A percentile compares a stretch with the other conserved stretches of the same genome.
phyloP scores from a whole-genome alignment of 1,140 invertebrate genomes.

The Trichomalopsis sarcophagae region DNA sequence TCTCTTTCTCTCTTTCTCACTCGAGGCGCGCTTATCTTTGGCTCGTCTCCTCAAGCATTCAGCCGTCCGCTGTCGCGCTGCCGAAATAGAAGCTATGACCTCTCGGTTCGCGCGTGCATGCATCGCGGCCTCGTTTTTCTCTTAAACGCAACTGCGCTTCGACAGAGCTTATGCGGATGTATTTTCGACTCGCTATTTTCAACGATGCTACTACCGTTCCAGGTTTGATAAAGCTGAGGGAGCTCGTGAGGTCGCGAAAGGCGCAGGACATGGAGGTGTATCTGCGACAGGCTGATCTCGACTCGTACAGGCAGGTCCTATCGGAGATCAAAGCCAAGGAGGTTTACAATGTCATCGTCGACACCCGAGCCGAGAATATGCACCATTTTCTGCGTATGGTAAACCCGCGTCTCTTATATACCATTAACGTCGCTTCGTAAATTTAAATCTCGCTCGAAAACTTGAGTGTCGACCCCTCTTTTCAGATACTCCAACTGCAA shows the following conservation, averaged over 20 bases:
- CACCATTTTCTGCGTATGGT: conserved; percentile 79
- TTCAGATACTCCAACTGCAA: conserved; percentile 79
- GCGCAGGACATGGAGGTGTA: conserved; percentile 76
- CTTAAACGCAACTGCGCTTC: neutral
- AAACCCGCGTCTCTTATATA: conserved; percentile 37
- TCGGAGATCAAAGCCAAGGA: conserved; percentile 78
- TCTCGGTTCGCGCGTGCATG: too few relatives aligned
- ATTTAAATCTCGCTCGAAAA: neutral
- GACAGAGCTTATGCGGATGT: too few relatives aligned
- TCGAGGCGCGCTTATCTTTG: conserved; percentile 23
- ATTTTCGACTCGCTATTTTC: neutral
- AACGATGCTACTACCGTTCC: conserved; percentile 50
- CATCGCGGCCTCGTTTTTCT: neutral
- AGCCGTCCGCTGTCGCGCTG: neutral
- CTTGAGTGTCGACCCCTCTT: conserved; percentile 54
- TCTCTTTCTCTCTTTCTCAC: neutral
- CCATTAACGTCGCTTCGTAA: too few relatives aligned
- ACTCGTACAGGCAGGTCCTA: conserved; percentile 77
- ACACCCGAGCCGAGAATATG: conserved; percentile 78
- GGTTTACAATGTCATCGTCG: conserved; percentile 79
- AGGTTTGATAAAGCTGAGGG: conserved; percentile 78
- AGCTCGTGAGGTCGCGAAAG: conserved; percentile 72
- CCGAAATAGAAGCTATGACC: neutral
- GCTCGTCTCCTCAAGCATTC: conserved; percentile 24
- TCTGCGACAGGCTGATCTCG: conserved; percentile 77